Base-by-base conservation (phyloP, 92 coral and sea anemone genomes). In the Bergia puertoricense region DNA sequence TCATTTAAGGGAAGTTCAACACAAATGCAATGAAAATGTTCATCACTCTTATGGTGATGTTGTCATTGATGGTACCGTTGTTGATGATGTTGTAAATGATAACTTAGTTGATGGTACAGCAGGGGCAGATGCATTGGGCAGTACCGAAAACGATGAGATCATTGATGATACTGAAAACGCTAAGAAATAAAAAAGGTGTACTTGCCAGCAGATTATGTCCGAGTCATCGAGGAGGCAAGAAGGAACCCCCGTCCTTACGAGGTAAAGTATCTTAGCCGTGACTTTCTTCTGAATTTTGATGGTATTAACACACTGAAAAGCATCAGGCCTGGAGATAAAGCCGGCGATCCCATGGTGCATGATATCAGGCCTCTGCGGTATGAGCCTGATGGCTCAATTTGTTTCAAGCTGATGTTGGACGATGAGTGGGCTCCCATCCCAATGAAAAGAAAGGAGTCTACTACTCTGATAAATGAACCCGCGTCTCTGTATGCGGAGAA, bases 311-410 rank as follows among this genome's bases (percentile, higher is more conserved):
- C 48, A 42, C 68, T 85, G 22, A 1, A 39, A 30, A 85, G 89
- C 68, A 85, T 73, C 67, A 30, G 81, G 16, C 89, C 89, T 1
- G 89, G 89, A 11, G 77, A 85, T 65, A 73, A 85, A 85, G 42
- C 71, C 0, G 89, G 89, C 23, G 82, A 85, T 41, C 89, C 89
- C 14, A 85, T 81, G 14, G 89, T 85, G 30, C 56, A 85, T 37
- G 39, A 85, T 20, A 79, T 85, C 71, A n/a, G 71, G 42, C 81
- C 89, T 7, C 48, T 85, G 36, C 39, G 77, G 69, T 85, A 44
- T 45, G 38, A 48, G 0, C 22, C 89, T 18, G 69, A 16, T 40
- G 81, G 82, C 50, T 43, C 65, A 46, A 51, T 74, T 38, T 18
- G 36, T 1, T 74, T 5, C 89, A 85, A 85, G 56, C 42, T 85